Percentiles rank a stretch among this genome's conserved stretches.
Conservation (phyloP, 2,797 vertebrate species). For the Rhynchonycteris naso region DNA sequence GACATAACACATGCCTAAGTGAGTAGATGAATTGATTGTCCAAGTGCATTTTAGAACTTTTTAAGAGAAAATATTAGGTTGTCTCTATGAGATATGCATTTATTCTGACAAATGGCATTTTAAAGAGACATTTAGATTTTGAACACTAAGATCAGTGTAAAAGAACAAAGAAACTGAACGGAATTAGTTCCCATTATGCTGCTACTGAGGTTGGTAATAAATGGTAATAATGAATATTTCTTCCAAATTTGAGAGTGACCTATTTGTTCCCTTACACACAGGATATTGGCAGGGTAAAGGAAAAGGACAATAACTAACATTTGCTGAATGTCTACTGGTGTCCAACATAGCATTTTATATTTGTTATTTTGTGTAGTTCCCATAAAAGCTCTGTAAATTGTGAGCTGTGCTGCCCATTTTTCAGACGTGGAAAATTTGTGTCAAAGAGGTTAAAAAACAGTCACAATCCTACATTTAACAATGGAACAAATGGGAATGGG, state of each 20-base stretch:
- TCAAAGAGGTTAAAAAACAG: background rate
- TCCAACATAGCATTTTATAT: background rate
- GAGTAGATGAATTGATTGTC: background rate
- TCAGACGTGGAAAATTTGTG: background rate
- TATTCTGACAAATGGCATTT: constrained; percentile 40
- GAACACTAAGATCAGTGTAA: constrained; percentile 45
- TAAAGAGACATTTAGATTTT: constrained; percentile 37
- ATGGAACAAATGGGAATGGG: background rate
- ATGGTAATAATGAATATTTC: background rate
- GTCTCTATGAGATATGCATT: background rate
- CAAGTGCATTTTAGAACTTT: constrained; percentile 16
- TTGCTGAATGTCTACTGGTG: background rate
- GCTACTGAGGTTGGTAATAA: constrained; percentile 35
- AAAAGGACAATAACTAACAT: background rate
- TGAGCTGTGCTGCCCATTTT: background rate
- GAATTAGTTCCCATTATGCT: constrained; percentile 4
- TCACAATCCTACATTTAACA: background rate
- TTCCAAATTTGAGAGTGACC: background rate
- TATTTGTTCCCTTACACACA: constrained; percentile 39
- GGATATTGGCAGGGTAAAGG: background rate
- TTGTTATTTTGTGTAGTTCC: background rate
- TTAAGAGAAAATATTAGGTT: constrained; percentile 31
- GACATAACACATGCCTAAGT: background rate
- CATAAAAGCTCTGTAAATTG: background rate
- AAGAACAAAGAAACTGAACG: constrained; percentile 55